These are phyloP conservation scores for Drosophila sp. DNA, from an alignment of 1,140 invertebrate species.

Conservation along the genomic window DNA sequence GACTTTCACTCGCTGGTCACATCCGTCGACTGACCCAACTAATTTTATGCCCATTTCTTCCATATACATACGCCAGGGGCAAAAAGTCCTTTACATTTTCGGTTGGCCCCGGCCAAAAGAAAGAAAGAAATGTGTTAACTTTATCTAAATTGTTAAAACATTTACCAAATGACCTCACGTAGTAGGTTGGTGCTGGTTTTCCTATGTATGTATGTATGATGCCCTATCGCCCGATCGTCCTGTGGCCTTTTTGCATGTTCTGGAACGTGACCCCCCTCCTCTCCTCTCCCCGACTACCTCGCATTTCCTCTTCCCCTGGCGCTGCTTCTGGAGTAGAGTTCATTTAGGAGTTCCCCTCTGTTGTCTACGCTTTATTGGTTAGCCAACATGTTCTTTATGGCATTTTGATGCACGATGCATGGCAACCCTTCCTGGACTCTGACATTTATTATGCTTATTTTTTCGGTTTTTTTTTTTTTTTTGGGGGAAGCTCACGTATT, in stretches of 20 bases:
- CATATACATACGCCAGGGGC: conserved; percentile 31
- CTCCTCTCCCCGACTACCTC: neutral
- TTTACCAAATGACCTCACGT: conserved; percentile 82
- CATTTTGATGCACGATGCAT: conserved; percentile 70
- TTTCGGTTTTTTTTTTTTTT: conserved; percentile 50
- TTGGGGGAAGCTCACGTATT: conserved; percentile 55
- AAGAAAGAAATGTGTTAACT: conserved; percentile 78
- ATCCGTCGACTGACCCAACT: conserved; percentile 74
- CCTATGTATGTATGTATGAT: conserved; percentile 27
- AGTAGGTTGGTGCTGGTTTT: conserved; percentile 37
- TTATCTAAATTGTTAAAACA: conserved; percentile 82
- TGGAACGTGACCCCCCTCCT: conserved; percentile 41
- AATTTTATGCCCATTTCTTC: conserved; percentile 77
- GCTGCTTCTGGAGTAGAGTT: conserved; percentile 38
- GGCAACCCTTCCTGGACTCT: conserved; percentile 60
- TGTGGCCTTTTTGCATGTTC: conserved; percentile 55
- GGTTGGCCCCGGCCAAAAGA: conserved; percentile 17
- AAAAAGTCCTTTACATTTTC: conserved; percentile 59
- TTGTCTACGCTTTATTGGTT: conserved; percentile 73
- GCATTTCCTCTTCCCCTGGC: conserved; percentile 13
- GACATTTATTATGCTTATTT: conserved; percentile 76
- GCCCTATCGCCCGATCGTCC: conserved; percentile 55
- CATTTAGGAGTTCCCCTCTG: conserved; percentile 54
- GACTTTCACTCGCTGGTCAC: conserved; percentile 54
- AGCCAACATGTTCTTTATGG: conserved; percentile 72